Evolutionary conservation across 2,888 invertebrate genomes (phyloP), one percentile per base, ranked within the genome.

Genomic region (Sympetrum striolatum): DNA sequence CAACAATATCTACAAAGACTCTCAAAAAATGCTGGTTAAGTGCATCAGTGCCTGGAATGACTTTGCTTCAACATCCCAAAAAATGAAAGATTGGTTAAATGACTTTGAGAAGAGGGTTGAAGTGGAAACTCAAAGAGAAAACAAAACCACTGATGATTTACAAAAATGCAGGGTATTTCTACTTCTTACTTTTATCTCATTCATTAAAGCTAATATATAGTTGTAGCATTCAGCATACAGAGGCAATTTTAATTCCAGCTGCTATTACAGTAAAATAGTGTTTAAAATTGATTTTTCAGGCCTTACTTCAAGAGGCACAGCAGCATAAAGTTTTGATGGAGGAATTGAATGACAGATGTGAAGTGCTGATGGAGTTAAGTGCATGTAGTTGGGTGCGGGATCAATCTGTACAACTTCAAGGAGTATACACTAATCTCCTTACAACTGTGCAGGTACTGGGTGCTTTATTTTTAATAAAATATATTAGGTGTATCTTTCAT

Each of bases 381-480:
- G 97, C 98, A 53, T 97, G 97, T 92, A 96, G 97, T 31, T 96
- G 97, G 95, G 97, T 98, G 0, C 95, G 98, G 37, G 98, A 98
- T 93, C 97, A 97, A 93, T 97, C 98, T 4, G 97, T 98, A 0
- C 97, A 97, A 92, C 94, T 97, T 0, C 98, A 98, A 94, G 96
- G 97, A 3, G 96, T 96, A 91, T 98, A 98, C 93, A 97, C 97
- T 0, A 96, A 96, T 92, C 93, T 98, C 22, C 93, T 98, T 48
- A 97, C 97, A 0, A 96, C 96, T 91, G 96, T 97, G 48, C 98
- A 98, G 95, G 96, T 96, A 93, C 18, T 53, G 0, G 1, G 18
- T 18, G 44, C 18, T 15, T 53, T 18, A 3, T 18, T 53, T 53
- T 53, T 5, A 18, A 18, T 18, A 53, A 18, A 18, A 3, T 53